Evolutionary conservation across 2,888 invertebrate species (phyloP), one percentile per base, ranked within the genome.

Genomic region (Coelinius sp.): DNA sequence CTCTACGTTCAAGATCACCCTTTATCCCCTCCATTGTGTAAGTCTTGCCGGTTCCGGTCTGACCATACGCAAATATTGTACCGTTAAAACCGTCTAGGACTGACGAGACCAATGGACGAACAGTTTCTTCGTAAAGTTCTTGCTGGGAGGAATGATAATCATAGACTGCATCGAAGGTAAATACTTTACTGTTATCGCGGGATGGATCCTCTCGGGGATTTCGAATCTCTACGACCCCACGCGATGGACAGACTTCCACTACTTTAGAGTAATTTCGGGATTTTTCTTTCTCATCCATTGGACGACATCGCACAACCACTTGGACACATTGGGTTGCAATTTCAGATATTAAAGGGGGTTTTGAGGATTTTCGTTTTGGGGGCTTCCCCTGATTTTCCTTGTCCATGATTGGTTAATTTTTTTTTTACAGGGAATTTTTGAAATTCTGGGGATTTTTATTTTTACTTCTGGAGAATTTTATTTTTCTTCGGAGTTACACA

Each of bases 11-110:
- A n/a, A 90, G 89, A 78, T 92, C 91, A 46, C 89, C 90, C 68
- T 91, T 89, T 17, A 90, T 88, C 20, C 95, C 95, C 90, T 93
- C 93, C 93, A 93, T 93, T 10, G 93, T 93, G 88, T 91, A 92
- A 8, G 93, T 93, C 88, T 93, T 93, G 66, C 98, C 99, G 0
- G 99, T 98, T 75, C 99, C 99, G 0, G 99, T 99, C 89, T 99
- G 99, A 0, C 99, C 99, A 88, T 99, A 99, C 0, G 99, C 99
- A 90, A 99, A 99, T 79, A 99, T 98, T 81, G 99, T 99, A 12
- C 99, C 98, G 89, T 99, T 99, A 89, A 98, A 99, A 1, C 99
- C 99, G 85, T 96, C 95, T 75, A 99, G 91, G 4, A 99, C 99
- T 0, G 97, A 97, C 76, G 97, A 94, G 22, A 99, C 97, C 81